Evolutionary conservation across 2,797 vertebrate species (phyloP).

Genomic region (Mallotus villosus): DNA sequence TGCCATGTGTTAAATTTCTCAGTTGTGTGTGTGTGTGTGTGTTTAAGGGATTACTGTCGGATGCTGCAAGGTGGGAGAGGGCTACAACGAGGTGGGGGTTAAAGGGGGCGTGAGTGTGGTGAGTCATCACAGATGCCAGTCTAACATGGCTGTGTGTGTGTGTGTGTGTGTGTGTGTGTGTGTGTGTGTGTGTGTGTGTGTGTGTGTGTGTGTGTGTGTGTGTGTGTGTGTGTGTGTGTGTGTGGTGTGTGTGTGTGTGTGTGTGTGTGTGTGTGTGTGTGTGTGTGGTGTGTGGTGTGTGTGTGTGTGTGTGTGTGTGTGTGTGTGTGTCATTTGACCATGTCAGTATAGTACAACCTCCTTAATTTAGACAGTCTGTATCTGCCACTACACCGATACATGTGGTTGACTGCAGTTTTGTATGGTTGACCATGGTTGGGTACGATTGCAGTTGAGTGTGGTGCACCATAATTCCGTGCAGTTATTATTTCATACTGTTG

Average conservation of each 20-base stretch:
- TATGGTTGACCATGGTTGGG: no score
- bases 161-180: constrained; percentile 27
- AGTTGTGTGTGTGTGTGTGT: neutral
- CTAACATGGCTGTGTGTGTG: neutral
- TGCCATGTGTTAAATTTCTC: constrained; percentile 29
- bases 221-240: constrained; percentile 8
- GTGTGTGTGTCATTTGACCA: no score
- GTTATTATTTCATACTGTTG: neutral
- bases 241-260: constrained; percentile 25
- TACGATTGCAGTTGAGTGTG: no score
- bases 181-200: constrained; percentile 15
- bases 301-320: neutral
- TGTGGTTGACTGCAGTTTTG: neutral
- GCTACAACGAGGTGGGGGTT: constrained; percentile 4
- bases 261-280: constrained; percentile 28
- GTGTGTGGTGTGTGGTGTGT: constrained; percentile 22
- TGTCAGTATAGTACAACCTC: neutral
- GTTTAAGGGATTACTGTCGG: constrained; percentile 40
- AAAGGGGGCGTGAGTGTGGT: constrained; percentile 38
- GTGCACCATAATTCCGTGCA: neutral
- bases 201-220: neutral
- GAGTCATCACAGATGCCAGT: constrained; percentile 41
- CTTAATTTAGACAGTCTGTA: no score
- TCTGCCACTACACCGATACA: neutral
- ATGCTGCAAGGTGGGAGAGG: constrained; percentile 16